Evolutionary conservation across 2,888 invertebrate species (phyloP).

Genomic region (Plusia festucae): DNA sequence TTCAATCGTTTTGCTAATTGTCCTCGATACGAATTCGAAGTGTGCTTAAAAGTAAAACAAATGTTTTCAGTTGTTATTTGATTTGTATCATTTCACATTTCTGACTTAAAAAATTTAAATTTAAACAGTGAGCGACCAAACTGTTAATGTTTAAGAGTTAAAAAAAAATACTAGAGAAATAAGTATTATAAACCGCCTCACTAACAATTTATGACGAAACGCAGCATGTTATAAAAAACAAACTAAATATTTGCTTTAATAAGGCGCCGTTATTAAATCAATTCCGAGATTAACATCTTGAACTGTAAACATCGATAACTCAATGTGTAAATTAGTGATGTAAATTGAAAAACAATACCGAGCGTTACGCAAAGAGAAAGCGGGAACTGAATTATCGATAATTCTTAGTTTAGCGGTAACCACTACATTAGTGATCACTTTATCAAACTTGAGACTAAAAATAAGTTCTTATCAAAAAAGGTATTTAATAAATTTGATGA

Average conservation of each 20-base stretch:
- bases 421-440: constrained; percentile 34
- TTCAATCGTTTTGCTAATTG: constrained; percentile 19
- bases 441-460: constrained; percentile 18
- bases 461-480: constrained; percentile 12
- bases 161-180: not conserved
- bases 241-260: not conserved
- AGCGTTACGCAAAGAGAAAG: constrained; percentile 80
- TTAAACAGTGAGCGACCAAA: not conserved
- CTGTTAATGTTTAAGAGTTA: not conserved
- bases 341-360: constrained; percentile 77
- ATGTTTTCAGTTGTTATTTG: constrained; percentile 3
- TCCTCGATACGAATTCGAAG: constrained; percentile 24
- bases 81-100: constrained; percentile 3
- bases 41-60: constrained; percentile 6
- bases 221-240: not conserved
- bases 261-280: constrained; percentile 2
- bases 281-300: constrained; percentile 1
- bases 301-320: constrained; percentile 41
- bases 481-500: constrained; percentile 14
- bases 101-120: constrained; percentile 17
- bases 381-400: constrained; percentile 75
- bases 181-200: not conserved
- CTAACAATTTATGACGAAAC: not conserved
- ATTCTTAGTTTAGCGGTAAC: constrained; percentile 64
- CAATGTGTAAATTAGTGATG: constrained; percentile 67